Conservation (phyloP, 2,888 invertebrate species). For the Lymantria dispar region DNA sequence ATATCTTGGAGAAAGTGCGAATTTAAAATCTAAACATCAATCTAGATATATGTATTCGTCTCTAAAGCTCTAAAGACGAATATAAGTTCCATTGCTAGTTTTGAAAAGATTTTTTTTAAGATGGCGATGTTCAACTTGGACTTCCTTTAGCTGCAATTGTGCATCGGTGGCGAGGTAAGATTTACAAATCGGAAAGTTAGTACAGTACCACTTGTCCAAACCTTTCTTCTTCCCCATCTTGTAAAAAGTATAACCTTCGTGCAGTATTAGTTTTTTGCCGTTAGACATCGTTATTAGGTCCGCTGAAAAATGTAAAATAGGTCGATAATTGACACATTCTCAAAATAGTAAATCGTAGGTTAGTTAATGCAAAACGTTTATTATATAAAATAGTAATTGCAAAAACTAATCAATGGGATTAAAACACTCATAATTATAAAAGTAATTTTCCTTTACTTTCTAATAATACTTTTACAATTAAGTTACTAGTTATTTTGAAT, state of each 20-base stretch:
- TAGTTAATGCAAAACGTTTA: too few relatives aligned
- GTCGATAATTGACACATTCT: too few relatives aligned
- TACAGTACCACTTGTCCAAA: slow-evolving; percentile 23
- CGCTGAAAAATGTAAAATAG: slow-evolving; percentile 11
- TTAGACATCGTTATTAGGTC: slow-evolving; percentile 20
- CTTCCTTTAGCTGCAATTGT: slow-evolving; percentile 6
- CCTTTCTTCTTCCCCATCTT: slow-evolving; percentile 11
- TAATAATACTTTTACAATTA: too few relatives aligned
- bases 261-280: slow-evolving; percentile 14
- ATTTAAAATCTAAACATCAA: too few relatives aligned
- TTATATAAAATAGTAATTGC: too few relatives aligned
- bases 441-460: too few relatives aligned
- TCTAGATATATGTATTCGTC: too few relatives aligned
- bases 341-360: too few relatives aligned
- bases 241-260: slow-evolving; percentile 26
- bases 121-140: slow-evolving; percentile 13
- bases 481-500: too few relatives aligned
- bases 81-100: slow-evolving; percentile 10
- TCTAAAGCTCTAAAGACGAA: slow-evolving; percentile 6
- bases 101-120: slow-evolving; percentile 6
- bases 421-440: too few relatives aligned
- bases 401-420: too few relatives aligned
- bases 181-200: slow-evolving; percentile 21
- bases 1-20: too few relatives aligned
- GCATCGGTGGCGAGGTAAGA: slow-evolving; percentile 8